phyloP scores from a whole-genome alignment of 2,888 invertebrate genomes.

The Clivina fossor region DNA sequence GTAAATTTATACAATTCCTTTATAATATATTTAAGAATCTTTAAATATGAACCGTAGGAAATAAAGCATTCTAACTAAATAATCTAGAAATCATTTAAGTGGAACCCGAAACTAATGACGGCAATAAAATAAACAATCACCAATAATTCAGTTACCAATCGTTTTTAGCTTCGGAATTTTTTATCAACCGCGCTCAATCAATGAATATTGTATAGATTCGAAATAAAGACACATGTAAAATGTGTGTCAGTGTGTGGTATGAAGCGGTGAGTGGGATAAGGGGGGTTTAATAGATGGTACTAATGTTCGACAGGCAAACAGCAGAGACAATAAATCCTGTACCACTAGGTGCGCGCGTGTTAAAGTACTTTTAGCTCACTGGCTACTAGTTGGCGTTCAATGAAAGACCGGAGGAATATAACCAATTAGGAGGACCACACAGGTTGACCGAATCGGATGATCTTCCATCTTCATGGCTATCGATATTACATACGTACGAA shows the following conservation, averaged over 20 bases:
- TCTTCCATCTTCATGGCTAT: constrained; percentile 23
- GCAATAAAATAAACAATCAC: too few species aligned
- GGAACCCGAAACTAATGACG: too few species aligned
- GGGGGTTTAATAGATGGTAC: neutral
- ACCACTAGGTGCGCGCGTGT: constrained; percentile 31
- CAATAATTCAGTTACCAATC: too few species aligned
- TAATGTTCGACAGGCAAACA: constrained; percentile 17
- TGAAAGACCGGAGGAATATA: constrained; percentile 30
- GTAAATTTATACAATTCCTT: too few species aligned
- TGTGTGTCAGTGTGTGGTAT: constrained; percentile 17
- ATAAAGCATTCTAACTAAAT: too few species aligned
- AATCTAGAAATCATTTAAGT: too few species aligned
- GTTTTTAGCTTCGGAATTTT: too few species aligned
- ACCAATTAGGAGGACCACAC: constrained; percentile 33
- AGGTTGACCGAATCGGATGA: constrained; percentile 25
- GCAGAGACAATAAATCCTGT: constrained; percentile 22
- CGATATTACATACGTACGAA: too few species aligned
- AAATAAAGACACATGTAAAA: constrained; percentile 16
- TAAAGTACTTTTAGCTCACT: constrained; percentile 11
- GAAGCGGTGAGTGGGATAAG: constrained; percentile 5
- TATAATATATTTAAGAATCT: too few species aligned
- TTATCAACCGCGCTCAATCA: too few species aligned
- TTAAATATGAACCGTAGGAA: too few species aligned
- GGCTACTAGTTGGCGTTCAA: constrained; percentile 29
- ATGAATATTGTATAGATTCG: too few species aligned